A percentile compares a stretch with the other conserved stretches of the same genome.
phyloP scores from a whole-genome alignment of 2,888 invertebrate genomes.

The Serrognathus titanus region DNA sequence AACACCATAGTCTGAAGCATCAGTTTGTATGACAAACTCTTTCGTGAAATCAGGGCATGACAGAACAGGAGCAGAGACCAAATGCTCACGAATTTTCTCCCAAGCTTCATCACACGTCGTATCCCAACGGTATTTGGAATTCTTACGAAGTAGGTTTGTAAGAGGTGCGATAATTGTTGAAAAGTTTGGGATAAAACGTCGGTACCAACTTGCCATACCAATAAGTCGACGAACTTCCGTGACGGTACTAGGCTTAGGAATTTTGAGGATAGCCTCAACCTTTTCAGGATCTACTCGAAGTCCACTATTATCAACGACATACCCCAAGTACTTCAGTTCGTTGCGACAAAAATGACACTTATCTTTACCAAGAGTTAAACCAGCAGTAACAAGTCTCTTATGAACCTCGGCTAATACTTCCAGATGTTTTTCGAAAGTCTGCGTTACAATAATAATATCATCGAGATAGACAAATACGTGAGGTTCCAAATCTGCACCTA shows the following conservation, averaged over 20 bases:
- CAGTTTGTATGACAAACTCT: constrained; percentile 20
- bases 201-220: constrained; percentile 19
- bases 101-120: constrained; percentile 17
- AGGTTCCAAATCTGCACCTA: no score
- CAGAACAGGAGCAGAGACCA: constrained; percentile 20
- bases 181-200: constrained; percentile 12
- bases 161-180: constrained; percentile 5
- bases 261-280: constrained; percentile 1
- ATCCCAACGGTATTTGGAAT: no score
- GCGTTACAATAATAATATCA: constrained; percentile 1
- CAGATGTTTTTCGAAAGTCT: constrained; percentile 25
- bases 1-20: not conserved
- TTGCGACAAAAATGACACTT: constrained; percentile 27
- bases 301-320: constrained; percentile 28
- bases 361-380: constrained; percentile 23
- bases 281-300: constrained; percentile 21
- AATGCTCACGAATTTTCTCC: not conserved
- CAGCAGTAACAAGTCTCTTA: constrained; percentile 21
- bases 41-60: constrained; percentile 23
- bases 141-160: not conserved
- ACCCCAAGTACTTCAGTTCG: constrained; percentile 29
- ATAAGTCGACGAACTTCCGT: constrained; percentile 17
- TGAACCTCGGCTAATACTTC: constrained; percentile 24
- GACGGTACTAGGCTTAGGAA: constrained; percentile 16
- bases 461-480: no score